Evolutionary conservation across 1,140 invertebrate species (phyloP), one percentile per base, ranked within the genome.

Genomic region (Drosophila navojoa): DNA sequence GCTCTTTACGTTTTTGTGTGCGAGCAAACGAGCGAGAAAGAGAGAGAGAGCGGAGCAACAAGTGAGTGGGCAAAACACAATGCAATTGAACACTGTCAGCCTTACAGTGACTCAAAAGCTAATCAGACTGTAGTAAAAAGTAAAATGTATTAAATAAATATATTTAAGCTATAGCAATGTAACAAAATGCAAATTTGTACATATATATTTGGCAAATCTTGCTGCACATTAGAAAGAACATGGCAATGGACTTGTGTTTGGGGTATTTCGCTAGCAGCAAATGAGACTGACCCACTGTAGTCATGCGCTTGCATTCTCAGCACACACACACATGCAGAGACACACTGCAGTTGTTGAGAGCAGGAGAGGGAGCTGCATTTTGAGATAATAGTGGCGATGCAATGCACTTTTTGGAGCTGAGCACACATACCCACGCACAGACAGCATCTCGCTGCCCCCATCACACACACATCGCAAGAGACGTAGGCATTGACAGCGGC

Each of bases 401-500:
- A 54, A 69, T 73, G 71, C 64, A 73, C 44, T 73, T 73, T 69
- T 69, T 72, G 35, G 22, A 32, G 25, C 22, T 16, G 45, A 19
- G 10, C 40, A 38, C 58, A 40, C 40, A 68, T 16, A 29, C 13
- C 25, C 25, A 29, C 27, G 5, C 27, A 47, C 16, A 11, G 13
- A 27, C 77, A 63, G 61, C 79, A 54, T 25, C 27, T 38, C 32
- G 32, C 63, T 76, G 68, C 72, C 76, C 77, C 81, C 77, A 85
- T 57, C 71, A 70, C 81, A 76, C 84, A 86, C 58, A 85, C 81
- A 81, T 50, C 70, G 74, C 79, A 75, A 77, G 71, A 85, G 81
- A 86, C 81, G 81, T 81, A 85, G 81, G 77, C 81, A 73, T 53
- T 77, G 59, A 77, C 62, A 71, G 58, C 81, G 81, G 81, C 81